Evolutionary conservation across 2,888 invertebrate species (phyloP).

Genomic region (Panopea generosa): DNA sequence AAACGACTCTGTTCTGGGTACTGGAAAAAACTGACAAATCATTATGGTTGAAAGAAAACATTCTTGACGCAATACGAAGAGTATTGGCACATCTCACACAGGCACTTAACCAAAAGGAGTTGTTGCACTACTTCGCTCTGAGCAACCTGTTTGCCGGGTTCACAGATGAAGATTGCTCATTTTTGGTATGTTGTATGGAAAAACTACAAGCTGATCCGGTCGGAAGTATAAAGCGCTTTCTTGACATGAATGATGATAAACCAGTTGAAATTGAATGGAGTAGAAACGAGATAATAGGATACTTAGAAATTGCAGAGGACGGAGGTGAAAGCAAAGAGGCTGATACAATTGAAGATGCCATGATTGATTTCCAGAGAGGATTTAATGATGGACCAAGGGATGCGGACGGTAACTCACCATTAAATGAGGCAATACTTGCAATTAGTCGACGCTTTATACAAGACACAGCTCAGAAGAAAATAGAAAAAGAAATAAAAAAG

Average conservation of each 20-base stretch:
- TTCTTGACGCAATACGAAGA: slow-evolving; percentile 8
- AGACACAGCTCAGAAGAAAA: no score
- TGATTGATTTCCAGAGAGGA: slow-evolving; percentile 45
- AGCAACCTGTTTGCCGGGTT: slow-evolving; percentile 43
- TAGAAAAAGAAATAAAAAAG: no score
- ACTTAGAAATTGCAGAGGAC: slow-evolving; percentile 24
- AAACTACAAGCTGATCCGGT: slow-evolving; percentile 19
- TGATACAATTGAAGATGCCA: slow-evolving; percentile 28
- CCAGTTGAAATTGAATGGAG: slow-evolving; percentile 16
- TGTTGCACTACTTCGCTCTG: slow-evolving; percentile 41
- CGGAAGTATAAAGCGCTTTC: slow-evolving; percentile 26
- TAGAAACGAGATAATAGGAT: slow-evolving; percentile 17
- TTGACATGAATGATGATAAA: slow-evolving; percentile 25
- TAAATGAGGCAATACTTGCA: slow-evolving; percentile 27
- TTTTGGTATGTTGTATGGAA: slow-evolving; percentile 21
- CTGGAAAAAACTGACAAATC: slow-evolving; percentile 32
- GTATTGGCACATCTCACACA: slow-evolving; percentile 19
- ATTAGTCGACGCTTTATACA: no score
- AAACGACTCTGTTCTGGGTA: slow-evolving; percentile 58
- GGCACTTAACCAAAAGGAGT: slow-evolving; percentile 1
- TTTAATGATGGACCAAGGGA: slow-evolving; percentile 33
- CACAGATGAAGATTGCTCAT: slow-evolving; percentile 4
- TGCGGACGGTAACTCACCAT: slow-evolving; percentile 24
- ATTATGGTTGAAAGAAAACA: slow-evolving; percentile 18
- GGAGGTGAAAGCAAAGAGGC: slow-evolving; percentile 31